phyloP scores from a whole-genome alignment of 1,140 invertebrate genomes.

The Aricia agestis region DNA sequence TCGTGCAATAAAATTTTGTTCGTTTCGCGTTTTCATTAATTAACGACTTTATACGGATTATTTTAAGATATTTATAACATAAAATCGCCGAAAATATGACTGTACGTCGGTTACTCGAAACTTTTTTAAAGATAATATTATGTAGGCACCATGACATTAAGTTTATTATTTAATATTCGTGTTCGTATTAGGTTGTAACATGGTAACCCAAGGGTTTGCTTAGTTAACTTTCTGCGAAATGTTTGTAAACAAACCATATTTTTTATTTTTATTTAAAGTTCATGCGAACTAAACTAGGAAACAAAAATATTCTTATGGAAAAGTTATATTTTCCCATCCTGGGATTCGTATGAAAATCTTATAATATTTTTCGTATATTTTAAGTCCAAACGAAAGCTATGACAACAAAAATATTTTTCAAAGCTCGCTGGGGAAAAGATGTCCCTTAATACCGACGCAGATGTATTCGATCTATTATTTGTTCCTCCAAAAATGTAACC shows the following conservation, averaged over 20 bases:
- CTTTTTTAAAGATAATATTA: background rate
- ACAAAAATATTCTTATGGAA: no score
- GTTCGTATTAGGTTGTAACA: background rate
- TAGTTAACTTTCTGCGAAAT: background rate
- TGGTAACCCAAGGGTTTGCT: background rate
- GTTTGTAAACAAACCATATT: background rate
- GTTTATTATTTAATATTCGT: conserved; percentile 4
- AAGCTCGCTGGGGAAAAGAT: conserved; percentile 64
- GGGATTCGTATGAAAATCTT: background rate
- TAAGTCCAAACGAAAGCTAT: conserved; percentile 26
- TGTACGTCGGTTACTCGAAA: background rate
- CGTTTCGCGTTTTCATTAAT: conserved; percentile 4
- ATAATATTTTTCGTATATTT: conserved; percentile 8
- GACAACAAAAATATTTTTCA: conserved; percentile 70
- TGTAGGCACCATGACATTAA: background rate
- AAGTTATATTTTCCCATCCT: no score
- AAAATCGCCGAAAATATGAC: conserved; percentile 14
- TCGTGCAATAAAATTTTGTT: conserved; percentile 8
- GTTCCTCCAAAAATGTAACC: conserved; percentile 54
- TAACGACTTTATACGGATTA: conserved; percentile 2
- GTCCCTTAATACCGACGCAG: conserved; percentile 67
- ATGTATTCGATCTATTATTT: conserved; percentile 70
- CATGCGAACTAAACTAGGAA: background rate
- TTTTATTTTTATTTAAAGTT: background rate
- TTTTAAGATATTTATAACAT: conserved; percentile 16